Evolutionary conservation across 2,797 vertebrate genomes (phyloP), one percentile per base, ranked within the genome.

Genomic region (Eremophila alpestris): DNA sequence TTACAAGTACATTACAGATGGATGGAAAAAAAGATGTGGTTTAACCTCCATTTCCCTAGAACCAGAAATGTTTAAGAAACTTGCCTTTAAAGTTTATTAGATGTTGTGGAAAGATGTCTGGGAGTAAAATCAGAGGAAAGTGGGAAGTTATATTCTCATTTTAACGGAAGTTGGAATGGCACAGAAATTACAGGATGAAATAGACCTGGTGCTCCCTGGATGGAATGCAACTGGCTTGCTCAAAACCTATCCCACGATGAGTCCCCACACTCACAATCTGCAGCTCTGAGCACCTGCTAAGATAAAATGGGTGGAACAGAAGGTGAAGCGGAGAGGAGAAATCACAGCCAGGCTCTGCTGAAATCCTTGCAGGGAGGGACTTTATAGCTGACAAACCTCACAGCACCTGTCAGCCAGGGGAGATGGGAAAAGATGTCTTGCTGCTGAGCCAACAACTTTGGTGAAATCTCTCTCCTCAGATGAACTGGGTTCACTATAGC

Each of bases 401-500:
- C 17, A 69, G 30, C 56, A 78, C 65, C 74, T 41, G 65, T 36
- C 56, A 55, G 0, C 21, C 3, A 16, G 9, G 40, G 8, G 34
- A 62, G 41, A 41, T 9, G 18, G 30, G 41, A 48, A 10, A 52
- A 45, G 83, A 30, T 22, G 7, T 27, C 26, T 30, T 41, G 18
- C 15, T 63, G 49, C 41, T 63, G 26, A 70, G 73, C 48, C 83
- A 77, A 76, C 5, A 55, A 6, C 36, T 78, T 41, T 7, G 26
- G 15, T 41, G 41, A 70, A 69, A 63, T 55, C 0, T 0, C 4
- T 78, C 41, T 55, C 65, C 83, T 70, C 2, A 0, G 26, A 48
- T 70, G 65, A 86, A 63, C 65, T 55, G 48, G 24, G 8, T 19
- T 63, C 36, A 13, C 36, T 78, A 5, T 16, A 26, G 10, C 24